Evolutionary conservation across 2,888 invertebrate species (phyloP).

Genomic region (Enchytraeus crypticus): DNA sequence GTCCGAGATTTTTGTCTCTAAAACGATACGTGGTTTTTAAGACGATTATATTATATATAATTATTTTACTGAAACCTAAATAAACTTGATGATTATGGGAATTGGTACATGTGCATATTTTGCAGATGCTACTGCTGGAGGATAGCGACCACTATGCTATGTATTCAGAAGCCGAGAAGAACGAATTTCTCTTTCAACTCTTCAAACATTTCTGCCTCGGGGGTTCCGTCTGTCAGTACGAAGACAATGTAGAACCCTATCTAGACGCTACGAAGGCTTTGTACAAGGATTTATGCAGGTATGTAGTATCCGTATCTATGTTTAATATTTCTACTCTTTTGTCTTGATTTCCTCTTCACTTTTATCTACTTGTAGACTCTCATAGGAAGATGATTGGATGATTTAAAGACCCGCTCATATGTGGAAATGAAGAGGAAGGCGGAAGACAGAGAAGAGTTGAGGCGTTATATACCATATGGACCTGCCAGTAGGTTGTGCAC

Average conservation of each 20-base stretch:
- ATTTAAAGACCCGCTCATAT: too few species aligned
- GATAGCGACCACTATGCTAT: slow-evolving; percentile 51
- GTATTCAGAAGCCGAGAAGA: slow-evolving; percentile 50
- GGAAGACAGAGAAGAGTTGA: too few species aligned
- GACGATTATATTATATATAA: background rate
- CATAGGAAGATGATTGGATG: too few species aligned
- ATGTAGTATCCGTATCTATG: too few species aligned
- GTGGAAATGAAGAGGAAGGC: too few species aligned
- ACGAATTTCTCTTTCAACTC: slow-evolving; percentile 55
- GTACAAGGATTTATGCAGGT: slow-evolving; percentile 57
- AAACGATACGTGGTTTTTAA: too few species aligned
- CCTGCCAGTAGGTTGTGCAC: too few species aligned
- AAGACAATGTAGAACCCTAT: slow-evolving; percentile 54
- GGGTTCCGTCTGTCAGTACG: slow-evolving; percentile 56
- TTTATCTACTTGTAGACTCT: too few species aligned
- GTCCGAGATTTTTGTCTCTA: too few species aligned
- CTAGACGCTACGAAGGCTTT: slow-evolving; percentile 52
- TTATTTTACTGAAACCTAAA: background rate
- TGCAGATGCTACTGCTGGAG: slow-evolving; percentile 48
- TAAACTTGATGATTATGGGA: background rate
- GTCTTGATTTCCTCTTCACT: too few species aligned
- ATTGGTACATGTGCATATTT: background rate
- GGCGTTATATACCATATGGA: too few species aligned
- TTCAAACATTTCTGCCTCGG: slow-evolving; percentile 56
- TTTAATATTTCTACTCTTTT: too few species aligned